Base-by-base conservation (phyloP, 2,888 invertebrate genomes). In the Philereme vetulata region DNA sequence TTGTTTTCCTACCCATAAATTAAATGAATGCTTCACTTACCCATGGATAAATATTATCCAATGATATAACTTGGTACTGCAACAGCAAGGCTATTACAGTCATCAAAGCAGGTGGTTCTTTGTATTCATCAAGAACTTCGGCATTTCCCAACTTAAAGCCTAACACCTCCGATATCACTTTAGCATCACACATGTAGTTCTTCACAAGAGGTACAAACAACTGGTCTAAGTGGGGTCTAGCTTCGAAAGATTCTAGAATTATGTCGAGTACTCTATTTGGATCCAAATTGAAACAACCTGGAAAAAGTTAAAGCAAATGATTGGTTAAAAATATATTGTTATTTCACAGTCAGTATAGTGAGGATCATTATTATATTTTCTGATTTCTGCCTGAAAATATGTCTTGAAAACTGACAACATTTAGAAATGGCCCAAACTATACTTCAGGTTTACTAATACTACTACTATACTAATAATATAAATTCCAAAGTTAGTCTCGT, bases 251-350 rank as follows among this genome's bases (percentile, higher is more conserved):
- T 87, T 99, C 99, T 74, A 99, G 92, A 72, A 99, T 96, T 65
- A 99, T 95, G 82, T 99, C 99, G 68, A 99, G 91, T 9, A 99
- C 98, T 78, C 99, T 94, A 86, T 99, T 99, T 4, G 99, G 99
- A 90, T 99, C 99, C 82, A 99, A 94, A 92, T 99, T 99, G 85
- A 99, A 99, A 86, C 98, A 99, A 78, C 99, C 99, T 97, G 84
- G 48, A 92, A 93, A 57, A 60, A 63, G 53, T 46, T 56, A 57
- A 5, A 42, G 11, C 45, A 55, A 1, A 21, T 21, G 21, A 21
- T 21, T 21, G 21, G 21, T 21, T 21, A 21, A 21, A 21, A 21
- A 21, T 1, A 21, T 21, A 21, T 21, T 21, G 21, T 21, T 21
- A 2, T 21, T 21, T 21, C 21, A 2, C 1, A 21, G 21, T 21